Base-by-base conservation (phyloP, 2,113 vertebrate species). In the Gila orcuttii region DNA sequence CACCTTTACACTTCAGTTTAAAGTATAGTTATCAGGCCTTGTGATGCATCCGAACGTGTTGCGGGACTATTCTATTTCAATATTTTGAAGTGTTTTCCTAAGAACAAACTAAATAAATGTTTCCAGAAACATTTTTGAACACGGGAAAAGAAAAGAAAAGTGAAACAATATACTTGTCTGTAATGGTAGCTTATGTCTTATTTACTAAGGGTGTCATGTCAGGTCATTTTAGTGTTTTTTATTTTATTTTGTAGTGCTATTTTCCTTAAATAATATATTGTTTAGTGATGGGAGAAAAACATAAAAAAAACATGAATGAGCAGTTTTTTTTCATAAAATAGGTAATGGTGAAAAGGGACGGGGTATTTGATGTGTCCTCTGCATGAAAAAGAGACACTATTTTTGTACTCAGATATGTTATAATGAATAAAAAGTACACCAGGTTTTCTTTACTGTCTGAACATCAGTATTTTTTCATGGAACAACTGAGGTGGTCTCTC, bases 331-430 rank as follows among this genome's bases (percentile, higher is more conserved):
- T 77, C 47, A 52, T 50, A 36, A 50, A 9, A 82, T 50, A 31
- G 79, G 62, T 50, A 69, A 52, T 68, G 62, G 45, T 82, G 25
- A 68, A 69, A 82, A 78, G 84, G 76, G 31, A 85, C 52, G 71
- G 57, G 71, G 73, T 45, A 36, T 85, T 47, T 52, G 21, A 52
- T 85, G 75, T 79, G 75, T 69, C 75, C 31, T 85, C 75, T 83
- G 86, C 80, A 87, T 87, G 86, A 87, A 69, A 52, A 59, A 31
- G 50, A 85, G 60, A 87, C 76, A 77, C 42, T 82, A 78, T 86
- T 80, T 85, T 82, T 84, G 36, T 88, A 86, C 47, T 77, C 71
- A 60, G 74, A 75, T 31, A 86, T 55, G 60, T 79, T 50, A 80
- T 74, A 60, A 75, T 10, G n/a, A 64, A 33, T 50, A 76, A 74